A percentile compares a stretch with the other conserved stretches of the same genome.
Conservation (phyloP, 2,113 vertebrate species). For the Centropus bengalensis region DNA sequence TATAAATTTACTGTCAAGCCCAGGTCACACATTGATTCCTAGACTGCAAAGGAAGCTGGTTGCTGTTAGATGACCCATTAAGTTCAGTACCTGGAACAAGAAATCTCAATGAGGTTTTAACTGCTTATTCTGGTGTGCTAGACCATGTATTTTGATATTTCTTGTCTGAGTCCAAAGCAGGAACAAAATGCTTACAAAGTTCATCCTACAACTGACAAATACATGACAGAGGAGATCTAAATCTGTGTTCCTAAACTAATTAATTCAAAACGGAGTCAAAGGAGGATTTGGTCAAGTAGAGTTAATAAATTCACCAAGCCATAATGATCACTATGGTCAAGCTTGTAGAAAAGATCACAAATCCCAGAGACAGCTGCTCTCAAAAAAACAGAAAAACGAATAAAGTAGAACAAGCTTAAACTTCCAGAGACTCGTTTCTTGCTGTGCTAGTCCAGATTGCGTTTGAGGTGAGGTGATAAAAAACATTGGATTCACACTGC, state of each 20-base stretch:
- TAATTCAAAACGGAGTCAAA: slow-evolving; percentile 6
- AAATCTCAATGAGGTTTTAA: background rate
- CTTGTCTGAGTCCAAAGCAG: background rate
- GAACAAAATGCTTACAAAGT: background rate
- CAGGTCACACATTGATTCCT: background rate
- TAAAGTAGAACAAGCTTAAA: slow-evolving; percentile 2
- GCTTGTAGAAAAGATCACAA: slow-evolving; percentile 1
- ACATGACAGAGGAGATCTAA: background rate
- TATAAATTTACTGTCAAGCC: background rate
- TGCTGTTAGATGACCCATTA: background rate
- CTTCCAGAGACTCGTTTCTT: slow-evolving; percentile 17
- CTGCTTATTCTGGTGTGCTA: background rate
- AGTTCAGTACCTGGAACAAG: background rate
- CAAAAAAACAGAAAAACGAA: background rate
- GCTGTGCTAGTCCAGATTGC: slow-evolving; percentile 28
- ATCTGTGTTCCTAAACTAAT: slow-evolving; percentile 14
- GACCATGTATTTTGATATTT: background rate
- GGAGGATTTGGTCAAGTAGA: slow-evolving; percentile 19
- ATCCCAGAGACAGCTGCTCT: slow-evolving; percentile 13
- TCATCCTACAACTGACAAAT: background rate
- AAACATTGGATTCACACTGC: slow-evolving; percentile 15
- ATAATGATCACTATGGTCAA: background rate
- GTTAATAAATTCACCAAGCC: slow-evolving; percentile 35
- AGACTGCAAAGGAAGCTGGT: background rate
- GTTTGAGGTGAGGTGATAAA: slow-evolving; percentile 21